phyloP scores from a whole-genome alignment of 2,113 vertebrate genomes.

The Podilymbus podiceps region DNA sequence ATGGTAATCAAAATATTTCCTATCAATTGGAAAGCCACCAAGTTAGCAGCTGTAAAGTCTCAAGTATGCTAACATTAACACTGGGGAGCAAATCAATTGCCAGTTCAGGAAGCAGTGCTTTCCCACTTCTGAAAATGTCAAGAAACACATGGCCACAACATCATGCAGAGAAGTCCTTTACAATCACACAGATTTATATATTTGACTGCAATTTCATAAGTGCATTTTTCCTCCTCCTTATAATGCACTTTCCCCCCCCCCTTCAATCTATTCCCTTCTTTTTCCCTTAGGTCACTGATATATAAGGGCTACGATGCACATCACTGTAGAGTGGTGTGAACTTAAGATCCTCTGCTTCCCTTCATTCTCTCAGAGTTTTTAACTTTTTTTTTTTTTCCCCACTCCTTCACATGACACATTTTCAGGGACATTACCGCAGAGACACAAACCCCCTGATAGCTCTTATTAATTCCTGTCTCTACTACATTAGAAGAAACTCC shows the following conservation, averaged over 20 bases:
- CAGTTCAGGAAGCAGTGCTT: not conserved
- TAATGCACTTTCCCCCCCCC: rapidly evolving
- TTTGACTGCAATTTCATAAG: not conserved
- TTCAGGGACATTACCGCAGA: not conserved
- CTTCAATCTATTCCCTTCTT: not conserved
- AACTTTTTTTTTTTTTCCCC: not conserved
- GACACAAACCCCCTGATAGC: not conserved
- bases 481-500: not conserved
- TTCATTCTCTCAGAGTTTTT: not conserved
- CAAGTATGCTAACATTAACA: not conserved
- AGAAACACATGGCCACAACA: not conserved
- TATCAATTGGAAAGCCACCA: not conserved
- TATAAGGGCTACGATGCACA: not conserved
- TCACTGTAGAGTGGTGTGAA: not conserved
- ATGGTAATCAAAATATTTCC: not conserved
- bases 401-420: not conserved
- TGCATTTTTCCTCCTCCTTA: not conserved
- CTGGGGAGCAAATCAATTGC: not conserved
- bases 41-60: not conserved
- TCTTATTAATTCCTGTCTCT: not conserved
- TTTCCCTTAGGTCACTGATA: not conserved
- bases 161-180: not conserved
- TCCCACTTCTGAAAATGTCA: not conserved
- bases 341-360: not conserved
- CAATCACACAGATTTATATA: not conserved